phyloP scores from a whole-genome alignment of 2,797 vertebrate species.

The Remorina albescens region DNA sequence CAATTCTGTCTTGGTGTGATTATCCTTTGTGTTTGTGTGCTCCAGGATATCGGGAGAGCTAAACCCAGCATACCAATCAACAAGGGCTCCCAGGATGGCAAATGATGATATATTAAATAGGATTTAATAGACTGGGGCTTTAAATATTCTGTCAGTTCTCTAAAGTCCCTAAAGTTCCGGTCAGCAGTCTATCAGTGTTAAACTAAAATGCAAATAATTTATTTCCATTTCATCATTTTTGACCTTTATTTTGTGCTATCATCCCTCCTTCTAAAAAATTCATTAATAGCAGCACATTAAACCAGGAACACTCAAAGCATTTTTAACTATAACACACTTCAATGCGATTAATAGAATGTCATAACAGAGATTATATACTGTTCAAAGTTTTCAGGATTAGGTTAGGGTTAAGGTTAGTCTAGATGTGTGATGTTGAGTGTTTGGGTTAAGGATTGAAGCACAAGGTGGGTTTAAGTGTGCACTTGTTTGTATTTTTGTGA shows the following conservation, averaged over 20 bases:
- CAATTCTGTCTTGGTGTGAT: conserved; percentile 48
- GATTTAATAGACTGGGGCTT: conserved; percentile 24
- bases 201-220: background rate
- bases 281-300: background rate
- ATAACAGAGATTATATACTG: conserved; percentile 10
- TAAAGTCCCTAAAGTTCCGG: conserved; percentile 31
- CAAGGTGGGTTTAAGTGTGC: background rate
- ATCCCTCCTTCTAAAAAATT: too few species aligned
- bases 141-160: conserved; percentile 34
- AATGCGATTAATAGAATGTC: conserved; percentile 33
- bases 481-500: conserved; percentile 19
- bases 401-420: conserved; percentile 44
- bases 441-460: conserved; percentile 30
- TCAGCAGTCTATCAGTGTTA: conserved; percentile 7
- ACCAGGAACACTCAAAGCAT: background rate
- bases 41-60: conserved; percentile 51
- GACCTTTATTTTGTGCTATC: conserved; percentile 11
- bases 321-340: conserved; percentile 12
- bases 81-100: conserved; percentile 40
- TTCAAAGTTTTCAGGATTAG: conserved; percentile 35
- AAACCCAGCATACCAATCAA: conserved; percentile 52
- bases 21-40: conserved; percentile 48
- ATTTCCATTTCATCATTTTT: conserved; percentile 16
- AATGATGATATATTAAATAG: conserved; percentile 36
- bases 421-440: too few species aligned